Evolutionary conservation across 2,888 invertebrate genomes (phyloP), one percentile per base, ranked within the genome.

Genomic region (Eremobia ochroleuca): DNA sequence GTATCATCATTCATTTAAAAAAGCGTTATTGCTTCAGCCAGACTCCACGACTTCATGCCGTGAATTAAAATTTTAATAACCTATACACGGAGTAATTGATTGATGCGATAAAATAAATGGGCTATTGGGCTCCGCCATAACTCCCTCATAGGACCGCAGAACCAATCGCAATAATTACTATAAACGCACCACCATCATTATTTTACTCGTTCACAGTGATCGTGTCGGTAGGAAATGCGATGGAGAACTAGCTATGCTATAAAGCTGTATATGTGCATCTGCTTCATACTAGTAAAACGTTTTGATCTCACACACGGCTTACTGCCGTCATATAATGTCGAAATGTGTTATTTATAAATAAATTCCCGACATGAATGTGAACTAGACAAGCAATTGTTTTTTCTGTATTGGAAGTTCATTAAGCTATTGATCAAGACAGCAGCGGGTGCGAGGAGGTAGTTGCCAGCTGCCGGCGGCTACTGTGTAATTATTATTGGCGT

Each of bases 401-500:
- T 88, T 85, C 77, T 82, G 49, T 62, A 86, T 81, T 79, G 74
- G 70, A 81, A 83, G 88, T 90, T 90, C 89, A 90, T 90, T 90
- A 91, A 85, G 89, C 89, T 88, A 91, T 90, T 89, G 89, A 94
- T 88, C 90, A 92, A 92, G 93, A 91, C 87, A 87, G 89, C 92
- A 92, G 92, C 91, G 91, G 90, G 85, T 87, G 90, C 87, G 90
- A 91, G 89, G 90, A 90, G 91, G 85, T 88, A 71, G 88, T 85
- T 85, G 88, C 86, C 77, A 87, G 94, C 95, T 95, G 95, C 93
- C 92, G 91, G 89, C 91, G 94, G 93, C 94, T 94, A 93, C 94
- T 93, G 94, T 93, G 94, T 95, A 96, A 96, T 96, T 95, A 96
- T 96, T 95, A 96, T 95, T 94, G 95, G 94, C 95, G 94, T 96